These are phyloP conservation scores for Diplosoma virens DNA, from an alignment of 23 tunicate genomes.

Conservation along the genomic window DNA sequence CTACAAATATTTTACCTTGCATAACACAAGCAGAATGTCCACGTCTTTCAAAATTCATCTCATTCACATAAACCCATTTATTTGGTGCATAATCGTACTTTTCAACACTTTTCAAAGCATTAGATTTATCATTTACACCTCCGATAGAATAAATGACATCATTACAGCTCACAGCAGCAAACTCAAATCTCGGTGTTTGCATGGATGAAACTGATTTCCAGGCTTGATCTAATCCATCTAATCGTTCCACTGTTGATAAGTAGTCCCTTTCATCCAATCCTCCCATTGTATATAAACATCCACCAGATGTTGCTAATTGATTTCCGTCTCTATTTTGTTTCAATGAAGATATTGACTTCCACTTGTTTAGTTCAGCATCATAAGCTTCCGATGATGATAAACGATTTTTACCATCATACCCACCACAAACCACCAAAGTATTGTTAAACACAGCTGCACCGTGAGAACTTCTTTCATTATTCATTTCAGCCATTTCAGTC, in stretches of 20 bases:
- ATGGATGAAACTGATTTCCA: background rate
- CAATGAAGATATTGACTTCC: background rate
- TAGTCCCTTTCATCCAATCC: background rate
- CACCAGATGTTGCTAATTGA: background rate
- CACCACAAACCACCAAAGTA: background rate
- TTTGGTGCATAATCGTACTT: background rate
- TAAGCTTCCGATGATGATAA: background rate
- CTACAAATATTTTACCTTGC: background rate
- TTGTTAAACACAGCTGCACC: conserved; percentile 6
- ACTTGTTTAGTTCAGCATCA: background rate
- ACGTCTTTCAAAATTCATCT: background rate
- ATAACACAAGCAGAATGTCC: background rate
- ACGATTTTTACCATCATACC: background rate
- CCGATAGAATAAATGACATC: conserved; percentile 4
- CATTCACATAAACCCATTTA: background rate
- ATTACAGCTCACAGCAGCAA: background rate
- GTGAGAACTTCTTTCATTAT: background rate
- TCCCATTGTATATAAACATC: background rate
- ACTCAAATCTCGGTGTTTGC: background rate
- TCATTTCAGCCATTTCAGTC: conserved; percentile 1
- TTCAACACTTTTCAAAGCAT: conserved; percentile 1
- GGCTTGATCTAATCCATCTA: background rate
- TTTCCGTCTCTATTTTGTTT: background rate
- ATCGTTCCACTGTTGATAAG: background rate
- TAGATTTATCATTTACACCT: background rate